Evolutionary conservation across 2,888 invertebrate species (phyloP).

Genomic region (Rosalia funebris): DNA sequence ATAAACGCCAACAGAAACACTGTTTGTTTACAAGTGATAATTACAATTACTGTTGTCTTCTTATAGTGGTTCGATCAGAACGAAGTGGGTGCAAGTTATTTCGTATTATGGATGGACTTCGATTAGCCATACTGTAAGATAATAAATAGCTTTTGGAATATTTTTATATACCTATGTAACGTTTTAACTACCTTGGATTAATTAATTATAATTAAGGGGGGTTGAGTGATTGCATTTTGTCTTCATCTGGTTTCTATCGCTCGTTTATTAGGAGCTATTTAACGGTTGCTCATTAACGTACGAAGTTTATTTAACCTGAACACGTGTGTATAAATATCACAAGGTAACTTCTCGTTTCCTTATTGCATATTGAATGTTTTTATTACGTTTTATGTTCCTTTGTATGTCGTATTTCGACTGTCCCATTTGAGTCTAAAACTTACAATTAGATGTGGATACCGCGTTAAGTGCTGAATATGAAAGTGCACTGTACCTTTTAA

Average conservation of each 20-base stretch:
- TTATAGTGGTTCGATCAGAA: neutral
- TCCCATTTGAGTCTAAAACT: neutral
- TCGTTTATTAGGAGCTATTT: neutral
- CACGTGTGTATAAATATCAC: slow-evolving; percentile 14
- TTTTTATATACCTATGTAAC: no score
- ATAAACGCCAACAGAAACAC: neutral
- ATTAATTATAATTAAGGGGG: no score
- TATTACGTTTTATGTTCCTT: neutral
- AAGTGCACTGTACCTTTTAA: slow-evolving; percentile 24
- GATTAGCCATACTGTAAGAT: slow-evolving; percentile 51
- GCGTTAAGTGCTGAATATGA: slow-evolving; percentile 13
- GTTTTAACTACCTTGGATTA: no score
- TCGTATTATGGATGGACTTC: slow-evolving; percentile 45
- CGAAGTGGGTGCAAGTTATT: neutral
- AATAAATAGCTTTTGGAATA: no score
- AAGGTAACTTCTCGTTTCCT: neutral
- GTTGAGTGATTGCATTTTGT: neutral
- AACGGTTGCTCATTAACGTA: slow-evolving; percentile 2
- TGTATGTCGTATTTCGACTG: neutral
- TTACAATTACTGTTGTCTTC: neutral
- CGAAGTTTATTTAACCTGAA: slow-evolving; percentile 5
- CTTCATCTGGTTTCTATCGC: neutral
- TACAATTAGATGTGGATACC: slow-evolving; percentile 13
- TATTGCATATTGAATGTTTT: neutral
- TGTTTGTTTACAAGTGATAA: slow-evolving; percentile 5